A percentile compares a stretch with the other conserved stretches of the same genome.
Conservation (phyloP, 2,888 invertebrate genomes). For the Melieria picta region DNA sequence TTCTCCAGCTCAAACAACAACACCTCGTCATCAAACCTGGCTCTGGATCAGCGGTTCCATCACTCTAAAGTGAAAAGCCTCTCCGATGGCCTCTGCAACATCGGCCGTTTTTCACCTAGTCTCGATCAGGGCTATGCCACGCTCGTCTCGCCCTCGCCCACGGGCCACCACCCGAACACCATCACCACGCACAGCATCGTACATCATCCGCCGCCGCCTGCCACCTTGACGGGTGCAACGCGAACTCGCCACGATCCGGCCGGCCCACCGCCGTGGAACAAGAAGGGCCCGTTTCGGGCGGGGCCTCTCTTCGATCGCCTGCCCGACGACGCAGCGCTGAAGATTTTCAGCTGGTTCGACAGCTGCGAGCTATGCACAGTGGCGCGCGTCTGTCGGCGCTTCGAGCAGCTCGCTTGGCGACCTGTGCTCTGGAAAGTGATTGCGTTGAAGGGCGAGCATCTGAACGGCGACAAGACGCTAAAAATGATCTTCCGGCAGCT, state of each 20-base stretch:
- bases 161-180: constrained; percentile 56
- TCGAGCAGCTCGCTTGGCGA: constrained; percentile 82
- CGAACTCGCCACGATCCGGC: constrained; percentile 44
- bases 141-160: constrained; percentile 72
- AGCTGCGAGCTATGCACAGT: constrained; percentile 78
- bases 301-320: constrained; percentile 71
- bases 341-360: constrained; percentile 76
- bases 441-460: constrained; percentile 70
- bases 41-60: constrained; percentile 59
- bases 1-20: constrained; percentile 49
- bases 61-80: constrained; percentile 64
- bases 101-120: constrained; percentile 72
- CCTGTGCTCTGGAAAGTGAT: constrained; percentile 79
- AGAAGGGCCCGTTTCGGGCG: constrained; percentile 62
- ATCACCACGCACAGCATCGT: constrained; percentile 49
- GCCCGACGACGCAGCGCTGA: constrained; percentile 75
- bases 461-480: constrained; percentile 74
- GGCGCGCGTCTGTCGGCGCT: constrained; percentile 79
- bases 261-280: constrained; percentile 64
- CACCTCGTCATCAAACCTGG: constrained; percentile 46
- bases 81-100: constrained; percentile 63
- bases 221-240: constrained; percentile 43
- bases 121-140: constrained; percentile 87
- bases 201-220: constrained; percentile 47
- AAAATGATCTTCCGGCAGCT: constrained; percentile 73